phyloP scores from a whole-genome alignment of 2,113 vertebrate species.

The Rhinoderma darwinii region DNA sequence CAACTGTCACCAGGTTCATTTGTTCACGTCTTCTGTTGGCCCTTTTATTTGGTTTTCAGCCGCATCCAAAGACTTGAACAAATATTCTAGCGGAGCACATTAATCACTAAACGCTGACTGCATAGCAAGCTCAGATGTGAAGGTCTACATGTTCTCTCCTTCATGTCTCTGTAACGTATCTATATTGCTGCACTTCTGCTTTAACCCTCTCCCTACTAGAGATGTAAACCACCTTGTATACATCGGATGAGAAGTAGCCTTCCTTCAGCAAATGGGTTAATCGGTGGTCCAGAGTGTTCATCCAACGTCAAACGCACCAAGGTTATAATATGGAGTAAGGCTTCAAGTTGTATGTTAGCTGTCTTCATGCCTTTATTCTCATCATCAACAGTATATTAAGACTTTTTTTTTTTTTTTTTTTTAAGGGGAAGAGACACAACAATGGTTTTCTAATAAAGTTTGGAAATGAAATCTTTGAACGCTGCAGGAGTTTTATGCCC shows the following conservation, averaged over 20 bases:
- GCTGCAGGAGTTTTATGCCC: neutral
- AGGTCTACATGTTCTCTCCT: slow-evolving; percentile 50
- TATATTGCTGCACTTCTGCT: neutral
- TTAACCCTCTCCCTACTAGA: slow-evolving; percentile 5
- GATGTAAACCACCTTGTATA: neutral
- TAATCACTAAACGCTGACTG: slow-evolving; percentile 48
- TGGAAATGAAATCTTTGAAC: slow-evolving; percentile 15
- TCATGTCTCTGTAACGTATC: slow-evolving; percentile 13
- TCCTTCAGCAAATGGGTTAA: neutral
- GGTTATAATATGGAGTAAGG: neutral
- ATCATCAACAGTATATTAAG: slow-evolving; percentile 11
- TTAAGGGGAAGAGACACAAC: slow-evolving; percentile 15
- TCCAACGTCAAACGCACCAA: neutral
- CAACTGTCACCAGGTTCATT: slow-evolving; percentile 12
- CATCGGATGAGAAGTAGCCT: neutral
- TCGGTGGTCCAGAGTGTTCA: neutral
- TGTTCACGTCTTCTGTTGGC: slow-evolving; percentile 37
- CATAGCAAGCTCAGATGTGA: slow-evolving; percentile 44
- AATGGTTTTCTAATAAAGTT: slow-evolving; percentile 32
- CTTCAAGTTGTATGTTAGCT: slow-evolving; percentile 15
- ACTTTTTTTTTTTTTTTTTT: neutral
- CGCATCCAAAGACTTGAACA: slow-evolving; percentile 53
- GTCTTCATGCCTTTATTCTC: slow-evolving; percentile 25
- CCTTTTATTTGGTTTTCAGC: slow-evolving; percentile 54
- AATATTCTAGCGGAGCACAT: slow-evolving; percentile 41